These are phyloP conservation scores for Sebastes elongatus DNA, from an alignment of 2,797 vertebrate genomes.

Conservation along the genomic window DNA sequence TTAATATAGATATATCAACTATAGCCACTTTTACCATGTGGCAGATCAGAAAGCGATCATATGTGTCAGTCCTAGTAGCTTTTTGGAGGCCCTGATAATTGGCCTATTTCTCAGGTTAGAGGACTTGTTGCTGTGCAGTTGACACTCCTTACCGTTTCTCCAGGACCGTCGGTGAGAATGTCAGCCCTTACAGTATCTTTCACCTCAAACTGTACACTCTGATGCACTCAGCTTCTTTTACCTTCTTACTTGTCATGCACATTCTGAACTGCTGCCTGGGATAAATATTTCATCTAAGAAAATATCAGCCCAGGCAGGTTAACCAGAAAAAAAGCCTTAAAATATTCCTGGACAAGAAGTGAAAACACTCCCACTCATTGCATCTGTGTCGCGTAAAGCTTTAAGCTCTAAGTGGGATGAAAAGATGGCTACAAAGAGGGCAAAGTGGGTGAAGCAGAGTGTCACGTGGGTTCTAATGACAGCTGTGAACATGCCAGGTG, in stretches of 20 bases:
- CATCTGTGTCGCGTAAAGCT: slow-evolving; percentile 4
- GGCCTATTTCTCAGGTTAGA: neutral
- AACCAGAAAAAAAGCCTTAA: neutral
- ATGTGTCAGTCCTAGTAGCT: neutral
- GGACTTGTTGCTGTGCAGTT: neutral
- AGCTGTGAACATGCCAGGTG: slow-evolving; percentile 4
- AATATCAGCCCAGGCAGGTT: slow-evolving; percentile 29
- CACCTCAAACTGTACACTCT: neutral
- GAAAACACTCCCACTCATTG: slow-evolving; percentile 16
- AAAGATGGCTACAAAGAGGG: neutral
- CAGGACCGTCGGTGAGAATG: neutral
- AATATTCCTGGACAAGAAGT: slow-evolving; percentile 25
- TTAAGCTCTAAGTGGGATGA: slow-evolving; percentile 3
- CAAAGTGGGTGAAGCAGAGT: neutral
- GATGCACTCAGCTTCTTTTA: slow-evolving; percentile 5
- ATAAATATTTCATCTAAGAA: slow-evolving; percentile 35
- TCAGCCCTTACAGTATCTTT: neutral
- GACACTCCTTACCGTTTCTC: neutral
- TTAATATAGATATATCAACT: neutral
- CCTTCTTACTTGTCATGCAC: slow-evolving; percentile 15
- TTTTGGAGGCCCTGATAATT: neutral
- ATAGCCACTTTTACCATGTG: neutral
- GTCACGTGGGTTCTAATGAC: slow-evolving; percentile 1
- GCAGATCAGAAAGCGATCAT: neutral
- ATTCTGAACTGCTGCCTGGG: neutral